Conservation (phyloP, 2,888 invertebrate genomes). For the Allacma fusca region DNA sequence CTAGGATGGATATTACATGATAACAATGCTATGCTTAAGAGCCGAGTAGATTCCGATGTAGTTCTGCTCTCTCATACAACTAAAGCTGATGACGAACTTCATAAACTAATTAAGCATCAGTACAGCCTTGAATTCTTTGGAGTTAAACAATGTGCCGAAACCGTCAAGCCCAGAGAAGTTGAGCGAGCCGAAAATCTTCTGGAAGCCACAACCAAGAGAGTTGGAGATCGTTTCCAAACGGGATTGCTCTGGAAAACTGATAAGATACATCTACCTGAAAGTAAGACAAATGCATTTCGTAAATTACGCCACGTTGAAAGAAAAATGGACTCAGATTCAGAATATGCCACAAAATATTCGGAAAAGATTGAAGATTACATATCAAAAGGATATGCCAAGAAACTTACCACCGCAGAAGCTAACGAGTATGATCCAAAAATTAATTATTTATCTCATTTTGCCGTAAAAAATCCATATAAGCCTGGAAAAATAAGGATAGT, state of each 20-base stretch:
- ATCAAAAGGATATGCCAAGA: slow-evolving; percentile 21
- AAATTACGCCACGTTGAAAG: slow-evolving; percentile 14
- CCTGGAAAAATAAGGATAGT: slow-evolving; percentile 49
- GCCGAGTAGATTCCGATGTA: not conserved
- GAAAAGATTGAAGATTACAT: slow-evolving; percentile 33
- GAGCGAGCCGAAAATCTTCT: slow-evolving; percentile 7
- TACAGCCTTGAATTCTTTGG: slow-evolving; percentile 15
- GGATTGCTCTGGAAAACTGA: slow-evolving; percentile 30
- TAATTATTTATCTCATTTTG: slow-evolving; percentile 32
- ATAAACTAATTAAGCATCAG: not conserved
- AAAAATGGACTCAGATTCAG: slow-evolving; percentile 28
- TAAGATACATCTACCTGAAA: slow-evolving; percentile 26
- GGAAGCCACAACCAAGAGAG: slow-evolving; percentile 17
- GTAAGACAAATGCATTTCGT: not conserved
- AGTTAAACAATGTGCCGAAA: not conserved
- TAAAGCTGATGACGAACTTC: not conserved
- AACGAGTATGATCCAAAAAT: not conserved
- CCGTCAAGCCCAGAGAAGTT: not conserved
- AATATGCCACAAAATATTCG: slow-evolving; percentile 21
- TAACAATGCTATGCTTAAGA: not conserved
- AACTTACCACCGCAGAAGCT: slow-evolving; percentile 14
- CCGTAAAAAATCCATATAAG: slow-evolving; percentile 43
- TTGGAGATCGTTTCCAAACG: slow-evolving; percentile 37
- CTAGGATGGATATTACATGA: slow-evolving; percentile 13
- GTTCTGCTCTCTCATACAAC: not conserved